phyloP scores from a whole-genome alignment of 2,113 vertebrate genomes.

The Labeo rohita region DNA sequence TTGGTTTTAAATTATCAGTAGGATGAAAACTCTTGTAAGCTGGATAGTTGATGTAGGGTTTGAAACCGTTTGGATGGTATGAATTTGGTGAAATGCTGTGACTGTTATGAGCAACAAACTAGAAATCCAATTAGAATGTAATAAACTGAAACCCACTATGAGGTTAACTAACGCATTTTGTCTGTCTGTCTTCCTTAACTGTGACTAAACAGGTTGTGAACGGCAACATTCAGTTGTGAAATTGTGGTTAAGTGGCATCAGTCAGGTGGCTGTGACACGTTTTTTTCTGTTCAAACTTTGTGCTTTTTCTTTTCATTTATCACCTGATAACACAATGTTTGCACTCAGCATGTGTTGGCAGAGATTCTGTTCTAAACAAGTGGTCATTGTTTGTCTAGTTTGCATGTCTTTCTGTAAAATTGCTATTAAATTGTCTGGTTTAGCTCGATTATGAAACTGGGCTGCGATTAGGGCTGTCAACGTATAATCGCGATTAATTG shows the following conservation, averaged over 20 bases:
- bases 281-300: neutral
- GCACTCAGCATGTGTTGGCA: neutral
- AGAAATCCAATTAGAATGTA: neutral
- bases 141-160: neutral
- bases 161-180: neutral
- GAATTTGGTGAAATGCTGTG: neutral
- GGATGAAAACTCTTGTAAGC: neutral
- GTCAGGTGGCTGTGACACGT: neutral
- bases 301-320: slow-evolving; percentile 4
- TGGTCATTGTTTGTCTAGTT: neutral
- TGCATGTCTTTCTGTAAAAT: neutral
- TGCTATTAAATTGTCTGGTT: too few relatives aligned
- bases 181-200: neutral
- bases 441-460: too few relatives aligned
- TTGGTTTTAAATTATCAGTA: neutral
- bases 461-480: too few relatives aligned
- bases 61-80: neutral
- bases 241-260: slow-evolving; percentile 1
- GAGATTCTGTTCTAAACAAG: neutral
- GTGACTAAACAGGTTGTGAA: neutral
- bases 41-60: neutral
- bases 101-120: neutral
- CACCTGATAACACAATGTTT: neutral
- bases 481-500: too few relatives aligned
- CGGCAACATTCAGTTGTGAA: neutral